phyloP scores from a whole-genome alignment of 2,888 invertebrate species.

The Trichopria drosophilae region DNA sequence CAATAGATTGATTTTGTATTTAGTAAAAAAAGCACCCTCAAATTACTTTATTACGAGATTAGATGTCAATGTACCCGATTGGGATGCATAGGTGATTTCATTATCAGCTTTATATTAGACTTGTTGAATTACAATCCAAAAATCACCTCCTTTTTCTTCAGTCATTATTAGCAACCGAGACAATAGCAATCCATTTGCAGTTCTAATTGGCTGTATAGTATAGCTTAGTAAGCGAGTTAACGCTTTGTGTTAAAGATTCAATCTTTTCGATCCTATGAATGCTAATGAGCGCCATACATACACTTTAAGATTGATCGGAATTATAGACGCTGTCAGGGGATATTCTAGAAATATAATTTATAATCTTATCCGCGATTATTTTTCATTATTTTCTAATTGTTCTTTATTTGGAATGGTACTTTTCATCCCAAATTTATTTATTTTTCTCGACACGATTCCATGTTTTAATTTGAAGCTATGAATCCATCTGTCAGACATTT shows the following conservation, averaged over 20 bases:
- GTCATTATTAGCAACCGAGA: slow-evolving; percentile 22
- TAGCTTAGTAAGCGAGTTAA: too few relatives aligned
- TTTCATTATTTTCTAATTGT: too few relatives aligned
- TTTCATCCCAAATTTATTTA: too few relatives aligned
- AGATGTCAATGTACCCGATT: slow-evolving; percentile 18
- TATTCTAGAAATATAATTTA: too few relatives aligned
- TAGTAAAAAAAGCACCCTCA: slow-evolving; percentile 12
- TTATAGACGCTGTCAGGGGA: too few relatives aligned
- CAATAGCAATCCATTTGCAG: slow-evolving; percentile 8
- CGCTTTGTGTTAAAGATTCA: too few relatives aligned
- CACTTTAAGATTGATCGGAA: slow-evolving; percentile 14
- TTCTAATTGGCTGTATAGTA: slow-evolving; percentile 16
- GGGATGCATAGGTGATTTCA: slow-evolving; percentile 15
- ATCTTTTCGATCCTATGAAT: too few relatives aligned
- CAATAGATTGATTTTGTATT: slow-evolving; percentile 14
- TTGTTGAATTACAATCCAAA: slow-evolving; percentile 24
- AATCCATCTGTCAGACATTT: too few relatives aligned
- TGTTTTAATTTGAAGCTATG: too few relatives aligned
- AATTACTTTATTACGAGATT: slow-evolving; percentile 15
- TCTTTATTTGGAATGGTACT: too few relatives aligned
- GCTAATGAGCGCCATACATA: slow-evolving; percentile 10
- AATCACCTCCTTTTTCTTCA: slow-evolving; percentile 27
- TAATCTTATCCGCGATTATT: too few relatives aligned
- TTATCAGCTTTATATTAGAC: slow-evolving; percentile 24
- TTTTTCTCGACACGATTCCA: too few relatives aligned